Evolutionary conservation across 2,113 vertebrate species (phyloP).

Genomic region (Felis catus): F.catus_Fca126_mat1.0 CM031412.1:141873001-141873500

Average conservation of each 20-base stretch:
- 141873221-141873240: conserved; percentile 26
- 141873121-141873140: neutral
- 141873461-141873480: conserved; percentile 69
- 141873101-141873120: conserved; percentile 63
- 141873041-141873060: conserved; percentile 46
- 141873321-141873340: conserved; percentile 77
- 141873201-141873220: neutral
- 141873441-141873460: conserved; percentile 76
- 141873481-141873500: conserved; percentile 83
- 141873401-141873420: conserved; percentile 79
- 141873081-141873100: conserved; percentile 59
- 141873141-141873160: conserved; percentile 34
- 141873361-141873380: conserved; percentile 86
- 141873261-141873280: neutral
- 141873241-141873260: neutral
- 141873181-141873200: neutral
- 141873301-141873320: conserved; percentile 43
- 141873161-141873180: neutral
- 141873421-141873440: neutral
- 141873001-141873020: conserved; percentile 65
- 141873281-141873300: conserved; percentile 85
- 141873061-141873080: conserved; percentile 22
- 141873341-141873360: conserved; percentile 78
- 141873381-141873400: conserved; percentile 90
- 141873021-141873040: conserved; percentile 76